Evolutionary conservation across 2,113 vertebrate species (phyloP).

Genomic region (Equus przewalskii): DNA sequence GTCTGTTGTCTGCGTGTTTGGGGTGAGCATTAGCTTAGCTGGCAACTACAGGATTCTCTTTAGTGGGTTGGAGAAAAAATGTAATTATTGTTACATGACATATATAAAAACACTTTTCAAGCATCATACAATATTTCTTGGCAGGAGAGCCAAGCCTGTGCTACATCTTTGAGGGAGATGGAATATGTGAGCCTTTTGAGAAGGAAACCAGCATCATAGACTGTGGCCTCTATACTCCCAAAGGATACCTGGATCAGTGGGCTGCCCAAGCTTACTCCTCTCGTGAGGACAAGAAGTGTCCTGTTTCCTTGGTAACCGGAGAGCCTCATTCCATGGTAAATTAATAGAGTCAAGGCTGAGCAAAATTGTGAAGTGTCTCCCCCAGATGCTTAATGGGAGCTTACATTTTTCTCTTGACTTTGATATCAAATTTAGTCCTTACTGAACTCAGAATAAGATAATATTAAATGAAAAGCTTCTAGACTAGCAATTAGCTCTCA

Average conservation of each 20-base stretch:
- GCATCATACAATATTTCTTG: constrained; percentile 57
- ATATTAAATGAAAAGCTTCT: background rate
- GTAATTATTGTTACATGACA: background rate
- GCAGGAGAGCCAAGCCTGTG: constrained; percentile 96
- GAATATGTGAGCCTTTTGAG: constrained; percentile 94
- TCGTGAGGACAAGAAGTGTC: constrained; percentile 91
- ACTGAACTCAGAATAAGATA: background rate
- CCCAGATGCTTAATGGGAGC: background rate
- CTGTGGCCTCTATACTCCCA: constrained; percentile 93
- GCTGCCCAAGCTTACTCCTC: constrained; percentile 91
- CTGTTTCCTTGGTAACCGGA: constrained; percentile 91
- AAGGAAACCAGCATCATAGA: constrained; percentile 90
- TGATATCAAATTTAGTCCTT: background rate
- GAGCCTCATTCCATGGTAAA: constrained; percentile 93
- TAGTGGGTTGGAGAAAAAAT: background rate
- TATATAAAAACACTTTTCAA: background rate
- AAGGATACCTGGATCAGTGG: constrained; percentile 94
- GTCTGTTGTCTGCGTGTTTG: background rate
- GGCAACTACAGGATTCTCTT: background rate
- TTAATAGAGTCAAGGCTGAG: background rate
- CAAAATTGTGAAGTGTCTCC: background rate
- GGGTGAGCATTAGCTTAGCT: background rate
- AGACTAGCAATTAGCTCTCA: background rate
- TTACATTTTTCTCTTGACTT: background rate
- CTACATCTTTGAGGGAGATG: constrained; percentile 93